Conservation (phyloP, 2,888 invertebrate genomes). For the Theodoxus fluviatilis region DNA sequence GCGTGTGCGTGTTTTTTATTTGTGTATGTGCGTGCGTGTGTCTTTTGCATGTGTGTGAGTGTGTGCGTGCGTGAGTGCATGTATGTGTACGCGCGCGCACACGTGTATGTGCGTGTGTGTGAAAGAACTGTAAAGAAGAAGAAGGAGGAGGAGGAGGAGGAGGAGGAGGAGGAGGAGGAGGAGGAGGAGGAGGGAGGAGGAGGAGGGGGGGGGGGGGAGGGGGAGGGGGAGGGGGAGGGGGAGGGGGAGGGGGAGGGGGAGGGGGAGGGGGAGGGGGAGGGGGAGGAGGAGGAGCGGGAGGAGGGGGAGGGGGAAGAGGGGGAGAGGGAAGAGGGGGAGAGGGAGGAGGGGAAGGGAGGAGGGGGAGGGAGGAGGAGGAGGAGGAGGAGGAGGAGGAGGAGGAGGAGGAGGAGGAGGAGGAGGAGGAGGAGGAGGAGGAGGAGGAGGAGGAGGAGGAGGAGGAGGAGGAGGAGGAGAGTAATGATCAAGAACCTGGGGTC, state of each 20-base stretch:
- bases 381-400: too few species aligned
- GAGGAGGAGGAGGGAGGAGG: constrained; percentile 15
- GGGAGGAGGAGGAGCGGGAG: background rate
- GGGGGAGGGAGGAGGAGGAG: too few species aligned
- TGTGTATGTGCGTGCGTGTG: too few species aligned
- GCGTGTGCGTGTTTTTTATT: too few species aligned
- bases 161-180: constrained; percentile 21
- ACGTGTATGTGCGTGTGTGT: background rate
- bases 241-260: constrained; percentile 4
- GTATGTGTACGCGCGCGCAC: background rate
- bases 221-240: background rate
- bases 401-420: too few species aligned
- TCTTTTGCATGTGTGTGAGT: too few species aligned
- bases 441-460: too few species aligned
- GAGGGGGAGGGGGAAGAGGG: background rate
- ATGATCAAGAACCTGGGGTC: too few species aligned
- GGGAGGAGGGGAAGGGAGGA: background rate
- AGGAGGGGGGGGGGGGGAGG: constrained; percentile 8
- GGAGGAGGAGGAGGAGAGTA: too few species aligned
- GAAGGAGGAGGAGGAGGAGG: constrained; percentile 10
- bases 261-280: background rate
- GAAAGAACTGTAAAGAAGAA: background rate
- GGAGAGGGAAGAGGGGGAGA: background rate
- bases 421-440: too few species aligned
- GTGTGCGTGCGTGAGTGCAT: too few species aligned